Percentiles rank a stretch among this genome's conserved stretches.
Evolutionary conservation across 2,888 invertebrate genomes (phyloP).

Genomic region (Ormyrus thymus): DNA sequence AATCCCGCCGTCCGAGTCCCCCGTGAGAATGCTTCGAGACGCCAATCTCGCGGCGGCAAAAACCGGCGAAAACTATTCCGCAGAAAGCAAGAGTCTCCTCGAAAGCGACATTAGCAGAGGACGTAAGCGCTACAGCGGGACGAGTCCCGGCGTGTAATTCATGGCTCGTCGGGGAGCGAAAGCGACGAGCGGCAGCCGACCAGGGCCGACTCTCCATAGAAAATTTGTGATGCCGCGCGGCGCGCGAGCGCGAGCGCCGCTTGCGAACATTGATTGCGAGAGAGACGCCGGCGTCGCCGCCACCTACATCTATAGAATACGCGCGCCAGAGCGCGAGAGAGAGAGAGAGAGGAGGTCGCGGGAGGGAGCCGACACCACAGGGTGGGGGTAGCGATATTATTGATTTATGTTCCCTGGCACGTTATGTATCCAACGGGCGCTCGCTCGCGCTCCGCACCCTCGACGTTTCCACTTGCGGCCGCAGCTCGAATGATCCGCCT

Average conservation of each 20-base stretch:
- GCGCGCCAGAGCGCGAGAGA: constrained; percentile 53
- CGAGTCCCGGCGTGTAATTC: constrained; percentile 7
- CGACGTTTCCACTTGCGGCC: constrained; percentile 5
- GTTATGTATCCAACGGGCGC: constrained; percentile 53
- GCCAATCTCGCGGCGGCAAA: not conserved
- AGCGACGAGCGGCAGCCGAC: constrained; percentile 1
- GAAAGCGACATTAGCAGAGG: no score
- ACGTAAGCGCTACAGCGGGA: no score
- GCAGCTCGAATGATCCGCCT: constrained; percentile 62
- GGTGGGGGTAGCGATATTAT: constrained; percentile 76
- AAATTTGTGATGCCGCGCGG: constrained; percentile 62
- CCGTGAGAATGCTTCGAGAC: no score
- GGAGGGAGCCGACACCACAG: constrained; percentile 67
- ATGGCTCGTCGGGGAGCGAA: constrained; percentile 10
- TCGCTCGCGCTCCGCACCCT: constrained; percentile 6
- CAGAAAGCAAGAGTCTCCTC: not conserved
- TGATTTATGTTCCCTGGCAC: constrained; percentile 78
- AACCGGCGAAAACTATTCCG: not conserved
- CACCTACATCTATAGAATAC: not conserved
- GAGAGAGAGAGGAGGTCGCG: constrained; percentile 60
- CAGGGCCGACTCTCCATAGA: constrained; percentile 25
- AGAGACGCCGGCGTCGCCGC: constrained; percentile 65
- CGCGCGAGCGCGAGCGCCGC: constrained; percentile 38
- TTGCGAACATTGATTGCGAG: constrained; percentile 72
- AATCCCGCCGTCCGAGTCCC: no score